A percentile compares a stretch with the other conserved stretches of the same genome.
phyloP scores from a whole-genome alignment of 2,113 vertebrate genomes.

The Melanostigma gelatinosum region DNA sequence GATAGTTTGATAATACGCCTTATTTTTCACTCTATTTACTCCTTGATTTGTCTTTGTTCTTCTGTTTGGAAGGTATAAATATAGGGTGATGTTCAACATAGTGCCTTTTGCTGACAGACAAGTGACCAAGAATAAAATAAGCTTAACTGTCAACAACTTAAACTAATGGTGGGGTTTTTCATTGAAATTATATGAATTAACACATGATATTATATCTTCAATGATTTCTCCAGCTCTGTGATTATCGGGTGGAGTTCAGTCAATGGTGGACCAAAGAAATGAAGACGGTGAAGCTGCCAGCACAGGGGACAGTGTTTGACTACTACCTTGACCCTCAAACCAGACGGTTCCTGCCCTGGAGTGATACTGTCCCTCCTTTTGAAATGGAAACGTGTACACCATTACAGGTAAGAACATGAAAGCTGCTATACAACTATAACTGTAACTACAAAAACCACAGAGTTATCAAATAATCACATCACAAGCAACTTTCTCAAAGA shows the following conservation, averaged over 20 bases:
- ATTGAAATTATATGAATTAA: constrained; percentile 29
- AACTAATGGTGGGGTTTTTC: constrained; percentile 23
- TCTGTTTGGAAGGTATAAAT: constrained; percentile 19
- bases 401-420: constrained; percentile 71
- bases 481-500: constrained; percentile 45
- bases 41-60: constrained; percentile 9
- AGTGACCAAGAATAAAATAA: constrained; percentile 20
- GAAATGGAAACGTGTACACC: constrained; percentile 78
- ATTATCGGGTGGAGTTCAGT: constrained; percentile 87
- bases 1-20: constrained; percentile 1
- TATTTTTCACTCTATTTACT: constrained; percentile 9
- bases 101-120: neutral
- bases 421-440: neutral
- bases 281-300: constrained; percentile 85
- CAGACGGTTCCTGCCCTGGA: constrained; percentile 83
- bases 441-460: constrained; percentile 26
- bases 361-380: constrained; percentile 76
- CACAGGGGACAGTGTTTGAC: constrained; percentile 88
- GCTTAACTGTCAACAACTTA: constrained; percentile 31
- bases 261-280: constrained; percentile 88
- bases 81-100: neutral
- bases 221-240: constrained; percentile 75
- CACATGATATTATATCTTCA: constrained; percentile 28
- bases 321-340: constrained; percentile 85
- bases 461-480: constrained; percentile 58